phyloP scores from a whole-genome alignment of 2,113 vertebrate species.

The Numenius arquata region DNA sequence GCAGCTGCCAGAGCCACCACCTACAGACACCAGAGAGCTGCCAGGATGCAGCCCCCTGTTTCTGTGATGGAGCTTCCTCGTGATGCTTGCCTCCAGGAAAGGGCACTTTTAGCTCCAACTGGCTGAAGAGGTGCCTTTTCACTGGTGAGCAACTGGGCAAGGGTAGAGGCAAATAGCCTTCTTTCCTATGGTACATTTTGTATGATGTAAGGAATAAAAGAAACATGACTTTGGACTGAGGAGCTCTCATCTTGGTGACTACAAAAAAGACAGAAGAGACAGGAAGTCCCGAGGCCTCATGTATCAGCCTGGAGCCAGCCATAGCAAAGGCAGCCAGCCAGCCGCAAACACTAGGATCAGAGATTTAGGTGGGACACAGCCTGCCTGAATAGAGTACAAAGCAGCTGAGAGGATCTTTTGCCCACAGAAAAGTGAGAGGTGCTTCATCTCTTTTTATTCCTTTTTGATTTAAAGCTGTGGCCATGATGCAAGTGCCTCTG shows the following conservation, averaged over 20 bases:
- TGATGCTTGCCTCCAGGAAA: neutral
- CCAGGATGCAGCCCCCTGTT: rapidly evolving
- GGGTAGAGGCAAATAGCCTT: neutral
- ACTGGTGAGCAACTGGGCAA: neutral
- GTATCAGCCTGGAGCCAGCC: neutral
- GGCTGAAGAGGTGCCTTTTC: neutral
- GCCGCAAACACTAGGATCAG: neutral
- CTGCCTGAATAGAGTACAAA: neutral
- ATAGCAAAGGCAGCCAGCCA: neutral
- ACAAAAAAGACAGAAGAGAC: neutral
- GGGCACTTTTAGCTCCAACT: neutral
- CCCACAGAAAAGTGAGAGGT: neutral
- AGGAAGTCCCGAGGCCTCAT: neutral
- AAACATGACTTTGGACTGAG: neutral
- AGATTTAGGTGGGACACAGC: neutral
- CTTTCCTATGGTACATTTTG: neutral
- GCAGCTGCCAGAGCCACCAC: neutral
- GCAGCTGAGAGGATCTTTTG: neutral
- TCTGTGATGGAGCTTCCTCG: neutral
- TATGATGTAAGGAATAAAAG: neutral
- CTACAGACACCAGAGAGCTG: neutral
- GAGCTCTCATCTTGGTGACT: neutral
- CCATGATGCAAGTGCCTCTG: neutral
- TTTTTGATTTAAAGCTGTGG: neutral
- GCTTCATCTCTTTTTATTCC: neutral